Evolutionary conservation across 2,888 invertebrate genomes (phyloP).

Genomic region (Polia nebulosa): DNA sequence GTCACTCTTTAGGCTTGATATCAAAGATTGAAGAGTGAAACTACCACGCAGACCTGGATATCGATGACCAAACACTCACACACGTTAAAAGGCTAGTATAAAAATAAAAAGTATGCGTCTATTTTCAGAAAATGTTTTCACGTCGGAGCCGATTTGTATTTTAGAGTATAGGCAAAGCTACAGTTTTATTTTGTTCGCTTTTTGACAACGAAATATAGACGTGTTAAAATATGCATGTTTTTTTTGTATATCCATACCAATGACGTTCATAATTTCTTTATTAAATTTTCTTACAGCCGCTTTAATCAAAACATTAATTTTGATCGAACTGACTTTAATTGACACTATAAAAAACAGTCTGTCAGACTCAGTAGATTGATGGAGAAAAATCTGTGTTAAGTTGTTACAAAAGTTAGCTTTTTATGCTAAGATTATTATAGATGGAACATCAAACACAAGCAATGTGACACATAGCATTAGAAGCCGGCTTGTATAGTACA

Average conservation of each 20-base stretch:
- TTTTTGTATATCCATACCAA: not conserved
- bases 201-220: conserved; percentile 16
- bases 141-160: conserved; percentile 26
- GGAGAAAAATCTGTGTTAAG: not conserved
- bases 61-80: conserved; percentile 17
- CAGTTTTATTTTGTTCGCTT: conserved; percentile 30
- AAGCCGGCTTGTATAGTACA: no score
- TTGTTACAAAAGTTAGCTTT: not conserved
- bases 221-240: conserved; percentile 1
- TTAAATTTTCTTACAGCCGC: not conserved
- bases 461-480: no score
- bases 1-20: not conserved
- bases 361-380: not conserved
- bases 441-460: no score
- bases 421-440: no score
- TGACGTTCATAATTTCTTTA: not conserved
- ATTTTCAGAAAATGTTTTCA: conserved; percentile 40
- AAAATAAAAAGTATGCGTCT: conserved; percentile 23
- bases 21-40: conserved; percentile 3
- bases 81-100: conserved; percentile 16
- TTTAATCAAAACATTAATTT: not conserved
- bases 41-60: not conserved
- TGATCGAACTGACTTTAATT: not conserved
- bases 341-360: not conserved
- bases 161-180: conserved; percentile 23